phyloP scores from a whole-genome alignment of 1,140 invertebrate species.

The Periplaneta americana region DNA sequence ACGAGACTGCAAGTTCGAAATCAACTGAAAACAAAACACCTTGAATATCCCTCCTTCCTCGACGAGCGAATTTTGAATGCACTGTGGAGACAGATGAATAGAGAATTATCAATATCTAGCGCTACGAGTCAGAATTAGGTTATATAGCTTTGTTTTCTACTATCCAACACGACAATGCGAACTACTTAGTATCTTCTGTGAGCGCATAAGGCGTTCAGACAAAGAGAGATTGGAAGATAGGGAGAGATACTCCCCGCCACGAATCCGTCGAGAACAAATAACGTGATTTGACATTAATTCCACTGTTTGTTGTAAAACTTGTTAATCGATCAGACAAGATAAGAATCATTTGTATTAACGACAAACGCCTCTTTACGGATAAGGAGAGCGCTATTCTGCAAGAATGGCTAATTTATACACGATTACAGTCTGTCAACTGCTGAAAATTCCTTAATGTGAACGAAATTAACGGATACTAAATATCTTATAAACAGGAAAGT shows the following conservation, averaged over 20 bases:
- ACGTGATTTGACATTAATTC: neutral
- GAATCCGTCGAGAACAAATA: neutral
- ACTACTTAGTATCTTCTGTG: neutral
- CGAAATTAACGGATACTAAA: no score
- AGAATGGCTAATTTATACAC: no score
- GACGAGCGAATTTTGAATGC: neutral
- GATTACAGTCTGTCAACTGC: no score
- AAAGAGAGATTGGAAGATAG: neutral
- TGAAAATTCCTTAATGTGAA: no score
- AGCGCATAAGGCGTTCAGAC: neutral
- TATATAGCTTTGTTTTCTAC: neutral
- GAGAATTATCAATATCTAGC: neutral
- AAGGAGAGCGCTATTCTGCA: no score
- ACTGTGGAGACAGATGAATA: neutral
- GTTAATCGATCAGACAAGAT: neutral
- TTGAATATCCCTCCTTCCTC: neutral
- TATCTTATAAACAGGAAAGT: no score
- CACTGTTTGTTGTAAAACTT: neutral
- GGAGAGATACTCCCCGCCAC: neutral
- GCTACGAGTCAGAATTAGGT: neutral
- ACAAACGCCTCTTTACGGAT: no score
- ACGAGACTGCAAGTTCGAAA: neutral
- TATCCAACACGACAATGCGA: no score
- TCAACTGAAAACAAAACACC: neutral
- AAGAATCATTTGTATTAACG: neutral